Base-by-base conservation (phyloP, 2,888 invertebrate species). In the Dicyrtoma fusca region DNA sequence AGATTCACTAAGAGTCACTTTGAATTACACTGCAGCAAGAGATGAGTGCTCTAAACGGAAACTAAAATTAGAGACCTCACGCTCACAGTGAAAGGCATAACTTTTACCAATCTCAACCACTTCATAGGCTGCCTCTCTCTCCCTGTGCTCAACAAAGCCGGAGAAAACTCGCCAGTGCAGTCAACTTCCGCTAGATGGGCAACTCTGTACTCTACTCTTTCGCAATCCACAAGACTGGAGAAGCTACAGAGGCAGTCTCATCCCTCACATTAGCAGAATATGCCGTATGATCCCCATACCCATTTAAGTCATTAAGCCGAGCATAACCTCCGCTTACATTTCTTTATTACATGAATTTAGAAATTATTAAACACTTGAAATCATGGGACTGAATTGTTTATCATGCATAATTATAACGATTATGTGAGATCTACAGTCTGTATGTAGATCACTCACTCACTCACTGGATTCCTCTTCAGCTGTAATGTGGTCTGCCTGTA, bases 1-100 rank as follows among this genome's bases (percentile, higher is more conserved):
- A 68, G 68, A 57, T 68, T 66, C 65, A 17, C 66, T 25, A 55
- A 53, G n/a, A 66, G 66, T 66, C 66, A 53, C 64, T 64, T 65
- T 65, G 53, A 65, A 53, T 65, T 65, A 65, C 65, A 66, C 53
- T 66, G 26, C 51, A 53, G 53, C n/a, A 19, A 14, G 49, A 21
- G 53, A 42, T 26, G 66, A 53, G 66, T 34, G 66, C 34, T 49
- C 1, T 21, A 53, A 34, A 47, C 49, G 64, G 49, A 64, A 64
- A 49, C 64, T 44, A 64, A 64, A 64, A 64, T 49, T 64, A 64
- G 45, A 64, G 64, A 64, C 25, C 49, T 64, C 64, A 49, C 64
- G 49, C 64, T 64, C 25, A 23, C 17, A 49, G 64, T 64, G 64
- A 64, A 64, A 64, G 64, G 63, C 63, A 17, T 44, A 21, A 25